phyloP scores from a whole-genome alignment of 2,113 vertebrate genomes.

The Nansenia antarctica region DNA sequence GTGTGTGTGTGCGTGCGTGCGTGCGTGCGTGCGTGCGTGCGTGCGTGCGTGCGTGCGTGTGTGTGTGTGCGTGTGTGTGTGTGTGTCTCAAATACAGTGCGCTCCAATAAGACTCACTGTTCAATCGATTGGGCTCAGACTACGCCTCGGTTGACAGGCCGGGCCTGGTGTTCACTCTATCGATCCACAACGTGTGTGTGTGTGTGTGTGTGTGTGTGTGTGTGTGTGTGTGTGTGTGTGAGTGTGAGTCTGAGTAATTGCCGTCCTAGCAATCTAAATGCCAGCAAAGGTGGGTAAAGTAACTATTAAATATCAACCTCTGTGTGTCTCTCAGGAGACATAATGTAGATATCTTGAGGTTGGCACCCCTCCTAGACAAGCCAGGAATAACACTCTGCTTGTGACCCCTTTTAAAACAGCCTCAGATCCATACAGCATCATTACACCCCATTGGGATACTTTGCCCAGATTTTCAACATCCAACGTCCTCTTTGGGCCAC shows the following conservation, averaged over 20 bases:
- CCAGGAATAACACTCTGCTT: too few species aligned
- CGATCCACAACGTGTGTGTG: slow-evolving; percentile 46
- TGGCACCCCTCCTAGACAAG: too few species aligned
- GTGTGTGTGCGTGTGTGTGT: slow-evolving; percentile 26
- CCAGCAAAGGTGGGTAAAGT: not conserved
- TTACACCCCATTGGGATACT: too few species aligned
- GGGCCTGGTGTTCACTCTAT: slow-evolving; percentile 53
- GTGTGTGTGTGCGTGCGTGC: slow-evolving; percentile 21
- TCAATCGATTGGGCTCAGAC: slow-evolving; percentile 60
- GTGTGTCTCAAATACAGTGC: slow-evolving; percentile 49
- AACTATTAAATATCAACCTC: not conserved
- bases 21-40: slow-evolving; percentile 25
- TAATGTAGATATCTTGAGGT: too few species aligned
- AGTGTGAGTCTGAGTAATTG: not conserved
- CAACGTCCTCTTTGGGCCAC: not conserved
- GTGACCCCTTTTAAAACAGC: too few species aligned
- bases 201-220: slow-evolving; percentile 31
- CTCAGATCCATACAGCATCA: too few species aligned
- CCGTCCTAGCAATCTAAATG: not conserved
- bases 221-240: slow-evolving; percentile 14
- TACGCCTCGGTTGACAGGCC: slow-evolving; percentile 51
- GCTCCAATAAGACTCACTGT: slow-evolving; percentile 55
- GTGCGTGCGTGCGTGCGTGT: slow-evolving; percentile 8
- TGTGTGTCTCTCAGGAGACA: too few species aligned
- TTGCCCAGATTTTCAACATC: too few species aligned